phyloP scores from a whole-genome alignment of 1,140 invertebrate genomes.

The Heliconius hermathena region DNA sequence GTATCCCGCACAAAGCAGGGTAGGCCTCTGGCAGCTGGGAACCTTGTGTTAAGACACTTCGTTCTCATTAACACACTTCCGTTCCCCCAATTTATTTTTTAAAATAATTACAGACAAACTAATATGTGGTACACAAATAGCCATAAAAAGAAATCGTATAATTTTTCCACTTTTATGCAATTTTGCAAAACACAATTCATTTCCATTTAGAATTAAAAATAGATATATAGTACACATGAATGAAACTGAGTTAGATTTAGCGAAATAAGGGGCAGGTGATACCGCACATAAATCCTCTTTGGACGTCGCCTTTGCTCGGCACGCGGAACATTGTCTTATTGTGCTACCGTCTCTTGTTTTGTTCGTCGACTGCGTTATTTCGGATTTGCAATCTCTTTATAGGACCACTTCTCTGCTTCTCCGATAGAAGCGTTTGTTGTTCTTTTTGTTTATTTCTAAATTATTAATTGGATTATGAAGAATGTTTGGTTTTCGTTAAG shows the following conservation, averaged over 20 bases:
- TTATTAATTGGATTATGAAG: neutral
- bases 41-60: too few species aligned
- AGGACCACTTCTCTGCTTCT: constrained; percentile 43
- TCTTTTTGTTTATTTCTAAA: constrained; percentile 15
- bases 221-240: constrained; percentile 48
- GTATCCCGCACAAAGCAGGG: too few species aligned
- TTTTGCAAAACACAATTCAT: constrained; percentile 3
- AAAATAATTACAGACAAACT: too few species aligned
- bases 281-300: constrained; percentile 62
- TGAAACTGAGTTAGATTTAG: constrained; percentile 53
- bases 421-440: constrained; percentile 39
- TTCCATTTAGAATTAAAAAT: constrained; percentile 11
- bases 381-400: constrained; percentile 58
- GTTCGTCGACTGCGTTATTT: constrained; percentile 62
- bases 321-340: constrained; percentile 70
- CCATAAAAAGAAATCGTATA: neutral
- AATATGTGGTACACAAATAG: too few species aligned
- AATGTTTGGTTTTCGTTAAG: neutral
- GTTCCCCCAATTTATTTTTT: too few species aligned
- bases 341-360: constrained; percentile 50
- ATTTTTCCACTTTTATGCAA: neutral
- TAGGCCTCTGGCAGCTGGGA: too few species aligned
- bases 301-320: constrained; percentile 57
- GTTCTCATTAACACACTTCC: too few species aligned
- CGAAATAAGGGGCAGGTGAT: constrained; percentile 60